A percentile compares a stretch with the other conserved stretches of the same genome.
Conservation (phyloP, 2,113 vertebrate genomes). For the Chascanopsetta lugubris region DNA sequence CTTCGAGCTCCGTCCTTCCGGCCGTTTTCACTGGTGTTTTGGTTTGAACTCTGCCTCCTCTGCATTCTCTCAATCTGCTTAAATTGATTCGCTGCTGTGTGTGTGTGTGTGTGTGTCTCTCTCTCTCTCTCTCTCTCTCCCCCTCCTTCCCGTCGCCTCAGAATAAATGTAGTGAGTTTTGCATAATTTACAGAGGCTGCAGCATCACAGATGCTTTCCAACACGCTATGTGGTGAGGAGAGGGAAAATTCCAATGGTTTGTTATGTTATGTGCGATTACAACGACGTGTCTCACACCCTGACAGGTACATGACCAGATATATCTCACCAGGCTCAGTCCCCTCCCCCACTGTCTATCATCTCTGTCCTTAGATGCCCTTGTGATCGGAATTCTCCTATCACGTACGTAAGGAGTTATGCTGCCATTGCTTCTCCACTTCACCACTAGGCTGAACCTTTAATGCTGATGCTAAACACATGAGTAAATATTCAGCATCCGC, state of each 20-base stretch:
- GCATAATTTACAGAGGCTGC: conserved; percentile 46
- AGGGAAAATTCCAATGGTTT: conserved; percentile 27
- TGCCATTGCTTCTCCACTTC: too few relatives aligned
- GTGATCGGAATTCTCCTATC: not conserved
- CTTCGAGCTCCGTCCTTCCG: not conserved
- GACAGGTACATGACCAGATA: not conserved
- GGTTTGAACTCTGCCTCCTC: not conserved
- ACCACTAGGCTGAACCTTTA: too few relatives aligned
- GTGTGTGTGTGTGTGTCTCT: too few relatives aligned
- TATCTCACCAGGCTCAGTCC: not conserved
- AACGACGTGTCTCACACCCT: not conserved
- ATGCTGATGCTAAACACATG: not conserved
- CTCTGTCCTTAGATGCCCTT: not conserved
- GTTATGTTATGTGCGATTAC: conserved; percentile 10
- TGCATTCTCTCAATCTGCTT: conserved; percentile 10
- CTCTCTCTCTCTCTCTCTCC: conserved; percentile 6
- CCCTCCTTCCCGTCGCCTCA: not conserved
- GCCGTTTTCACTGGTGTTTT: not conserved
- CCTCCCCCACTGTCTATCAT: not conserved
- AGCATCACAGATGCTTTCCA: conserved; percentile 32
- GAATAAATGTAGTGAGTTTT: conserved; percentile 19
- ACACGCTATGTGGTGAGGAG: not conserved
- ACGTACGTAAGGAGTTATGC: not conserved
- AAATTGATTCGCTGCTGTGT: conserved; percentile 5
- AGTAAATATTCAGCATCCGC: conserved; percentile 1